These are phyloP conservation scores for Platalea minor DNA, from an alignment of 2,797 vertebrate species.

Conservation along the genomic window DNA sequence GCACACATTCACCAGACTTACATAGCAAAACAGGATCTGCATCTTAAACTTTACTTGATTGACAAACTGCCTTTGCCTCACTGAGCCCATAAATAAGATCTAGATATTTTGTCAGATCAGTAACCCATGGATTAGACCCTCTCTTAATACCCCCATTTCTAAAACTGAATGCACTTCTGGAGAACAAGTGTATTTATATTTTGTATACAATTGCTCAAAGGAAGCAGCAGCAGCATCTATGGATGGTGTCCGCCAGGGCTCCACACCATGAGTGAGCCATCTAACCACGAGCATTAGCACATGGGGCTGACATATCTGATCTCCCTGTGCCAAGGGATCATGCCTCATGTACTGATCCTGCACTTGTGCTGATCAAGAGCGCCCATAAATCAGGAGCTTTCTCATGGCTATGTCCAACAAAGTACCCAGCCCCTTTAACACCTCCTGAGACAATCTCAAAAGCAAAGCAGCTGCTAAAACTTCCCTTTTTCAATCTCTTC, in stretches of 20 bases:
- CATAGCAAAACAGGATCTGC: not conserved
- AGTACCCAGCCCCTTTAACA: not conserved
- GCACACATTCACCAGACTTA: not conserved
- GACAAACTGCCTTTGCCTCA: not conserved
- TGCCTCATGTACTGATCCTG: not conserved
- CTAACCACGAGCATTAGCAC: not conserved
- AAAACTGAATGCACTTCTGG: not conserved
- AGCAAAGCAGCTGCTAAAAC: not conserved
- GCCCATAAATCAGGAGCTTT: not conserved
- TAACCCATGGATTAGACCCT: not conserved
- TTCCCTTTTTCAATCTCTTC: not conserved
- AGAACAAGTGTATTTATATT: not conserved
- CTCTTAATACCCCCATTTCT: not conserved
- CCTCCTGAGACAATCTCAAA: not conserved
- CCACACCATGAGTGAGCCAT: rapidly evolving
- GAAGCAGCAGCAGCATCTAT: not conserved
- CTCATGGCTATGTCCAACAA: not conserved
- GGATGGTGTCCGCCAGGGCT: not conserved
- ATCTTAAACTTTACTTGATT: not conserved
- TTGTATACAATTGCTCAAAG: not conserved
- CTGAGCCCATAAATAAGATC: not conserved
- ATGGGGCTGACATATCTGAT: not conserved
- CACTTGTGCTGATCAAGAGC: not conserved
- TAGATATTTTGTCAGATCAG: not conserved
- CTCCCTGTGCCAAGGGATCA: not conserved